phyloP scores from a whole-genome alignment of 2,797 vertebrate genomes.

The Hybognathus amarus region DNA sequence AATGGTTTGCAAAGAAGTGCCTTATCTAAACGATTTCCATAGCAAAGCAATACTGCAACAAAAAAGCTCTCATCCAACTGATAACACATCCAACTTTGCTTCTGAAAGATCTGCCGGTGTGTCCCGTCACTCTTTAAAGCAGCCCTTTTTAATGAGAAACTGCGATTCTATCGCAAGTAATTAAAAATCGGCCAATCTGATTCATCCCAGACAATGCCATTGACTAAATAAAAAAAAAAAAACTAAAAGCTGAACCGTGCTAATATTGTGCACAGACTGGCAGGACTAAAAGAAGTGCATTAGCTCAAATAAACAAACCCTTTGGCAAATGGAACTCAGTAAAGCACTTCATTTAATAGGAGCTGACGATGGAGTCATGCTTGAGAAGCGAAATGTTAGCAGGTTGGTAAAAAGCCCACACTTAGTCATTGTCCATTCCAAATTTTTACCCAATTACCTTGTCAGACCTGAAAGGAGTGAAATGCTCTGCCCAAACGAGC shows the following conservation, averaged over 20 bases:
- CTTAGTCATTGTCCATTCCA: constrained; percentile 53
- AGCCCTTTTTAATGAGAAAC: constrained; percentile 53
- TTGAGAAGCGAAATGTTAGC: constrained; percentile 31
- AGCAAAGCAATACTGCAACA: constrained; percentile 40
- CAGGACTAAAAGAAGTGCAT: not conserved
- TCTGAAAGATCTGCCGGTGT: constrained; percentile 37
- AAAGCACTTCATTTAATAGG: constrained; percentile 24
- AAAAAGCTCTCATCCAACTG: constrained; percentile 30
- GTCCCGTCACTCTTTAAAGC: constrained; percentile 50
- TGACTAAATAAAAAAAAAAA: constrained; percentile 51
- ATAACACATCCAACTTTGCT: constrained; percentile 44
- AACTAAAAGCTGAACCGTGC: not conserved
- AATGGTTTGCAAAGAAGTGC: constrained; percentile 39
- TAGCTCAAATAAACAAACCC: constrained; percentile 35
- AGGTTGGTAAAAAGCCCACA: constrained; percentile 41
- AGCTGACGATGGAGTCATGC: constrained; percentile 17
- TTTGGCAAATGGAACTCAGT: not conserved
- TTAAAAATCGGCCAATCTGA: constrained; percentile 55
- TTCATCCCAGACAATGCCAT: constrained; percentile 44
- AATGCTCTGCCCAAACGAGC: constrained; percentile 36
- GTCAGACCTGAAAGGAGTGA: constrained; percentile 34
- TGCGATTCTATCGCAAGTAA: constrained; percentile 57
- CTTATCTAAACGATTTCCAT: constrained; percentile 51
- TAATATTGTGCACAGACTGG: constrained; percentile 18
- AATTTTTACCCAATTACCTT: constrained; percentile 55